Evolutionary conservation across 2,888 invertebrate species (phyloP).

Genomic region (Portevinia maculata): DNA sequence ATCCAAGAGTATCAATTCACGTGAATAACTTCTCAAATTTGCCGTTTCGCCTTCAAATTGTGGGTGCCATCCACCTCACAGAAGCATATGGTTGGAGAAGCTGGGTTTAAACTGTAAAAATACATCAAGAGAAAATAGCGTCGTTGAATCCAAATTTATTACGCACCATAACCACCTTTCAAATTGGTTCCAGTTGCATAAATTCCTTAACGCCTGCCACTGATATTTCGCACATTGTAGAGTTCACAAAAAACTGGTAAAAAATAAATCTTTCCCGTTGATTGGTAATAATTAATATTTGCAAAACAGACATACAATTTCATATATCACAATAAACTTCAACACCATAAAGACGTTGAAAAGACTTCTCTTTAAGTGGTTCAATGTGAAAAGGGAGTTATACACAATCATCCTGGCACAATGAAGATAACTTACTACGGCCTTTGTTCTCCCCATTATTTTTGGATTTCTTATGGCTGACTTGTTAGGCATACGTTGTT

Average conservation of each 20-base stretch:
- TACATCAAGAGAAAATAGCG: neutral
- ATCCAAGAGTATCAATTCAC: too few relatives aligned
- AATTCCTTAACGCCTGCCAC: conserved; percentile 4
- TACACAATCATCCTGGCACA: conserved; percentile 5
- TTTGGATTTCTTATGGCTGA: too few relatives aligned
- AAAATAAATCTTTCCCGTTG: conserved; percentile 17
- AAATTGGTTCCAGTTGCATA: conserved; percentile 22
- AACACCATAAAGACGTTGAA: conserved; percentile 5
- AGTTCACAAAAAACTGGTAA: neutral
- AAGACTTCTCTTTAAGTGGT: neutral
- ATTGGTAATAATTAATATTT: conserved; percentile 31
- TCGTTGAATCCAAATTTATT: conserved; percentile 10
- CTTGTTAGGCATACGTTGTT: too few relatives aligned
- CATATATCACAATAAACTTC: neutral
- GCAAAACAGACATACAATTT: neutral
- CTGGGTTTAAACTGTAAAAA: too few relatives aligned
- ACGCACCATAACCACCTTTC: conserved; percentile 7
- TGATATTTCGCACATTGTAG: conserved; percentile 4
- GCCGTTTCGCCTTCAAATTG: too few relatives aligned
- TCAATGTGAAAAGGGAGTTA: neutral
- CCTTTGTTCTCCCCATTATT: conserved; percentile 1
- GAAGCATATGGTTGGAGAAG: too few relatives aligned
- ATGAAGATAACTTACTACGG: conserved; percentile 3
- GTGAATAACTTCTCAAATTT: too few relatives aligned
- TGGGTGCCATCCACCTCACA: too few relatives aligned